Percentiles rank a stretch among this genome's conserved stretches.
These are phyloP conservation scores for Eilema depressum DNA, from an alignment of 2,888 invertebrate species.

Conservation along the genomic window DNA sequence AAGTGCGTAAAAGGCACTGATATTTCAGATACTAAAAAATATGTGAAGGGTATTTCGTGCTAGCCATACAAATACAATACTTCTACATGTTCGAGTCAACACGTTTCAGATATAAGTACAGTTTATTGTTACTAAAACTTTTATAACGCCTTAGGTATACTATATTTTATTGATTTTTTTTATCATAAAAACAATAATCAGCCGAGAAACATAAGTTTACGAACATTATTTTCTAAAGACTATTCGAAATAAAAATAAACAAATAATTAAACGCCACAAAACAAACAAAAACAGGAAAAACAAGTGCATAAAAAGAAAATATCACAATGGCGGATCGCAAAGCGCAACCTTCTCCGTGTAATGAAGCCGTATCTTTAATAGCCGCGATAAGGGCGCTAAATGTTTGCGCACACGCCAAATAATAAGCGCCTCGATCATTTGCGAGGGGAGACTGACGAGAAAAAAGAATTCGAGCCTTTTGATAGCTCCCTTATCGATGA, in stretches of 20 bases:
- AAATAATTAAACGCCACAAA: slow-evolving; percentile 35
- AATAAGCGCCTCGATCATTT: slow-evolving; percentile 85
- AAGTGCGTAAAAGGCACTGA: too few species aligned
- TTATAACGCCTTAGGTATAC: not conserved
- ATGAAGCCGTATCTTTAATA: slow-evolving; percentile 87
- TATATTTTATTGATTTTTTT: not conserved
- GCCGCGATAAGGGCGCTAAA: slow-evolving; percentile 84
- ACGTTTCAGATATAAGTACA: not conserved
- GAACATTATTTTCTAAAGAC: not conserved
- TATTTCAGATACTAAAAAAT: too few species aligned
- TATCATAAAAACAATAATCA: not conserved
- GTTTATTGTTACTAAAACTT: not conserved
- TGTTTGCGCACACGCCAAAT: slow-evolving; percentile 87
- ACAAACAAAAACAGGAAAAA: slow-evolving; percentile 47
- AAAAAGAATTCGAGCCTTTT: slow-evolving; percentile 71
- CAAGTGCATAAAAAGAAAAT: slow-evolving; percentile 49
- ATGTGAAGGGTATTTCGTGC: too few species aligned
- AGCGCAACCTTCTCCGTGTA: slow-evolving; percentile 61
- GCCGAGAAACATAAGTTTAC: not conserved
- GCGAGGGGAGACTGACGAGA: slow-evolving; percentile 74
- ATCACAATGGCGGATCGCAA: slow-evolving; percentile 40
- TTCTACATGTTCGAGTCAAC: too few species aligned
- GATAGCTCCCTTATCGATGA: slow-evolving; percentile 66
- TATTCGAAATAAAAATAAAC: slow-evolving; percentile 14
- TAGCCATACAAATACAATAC: not conserved